phyloP scores from a whole-genome alignment of 2,113 vertebrate species.

The Notechis scutatus region DNA sequence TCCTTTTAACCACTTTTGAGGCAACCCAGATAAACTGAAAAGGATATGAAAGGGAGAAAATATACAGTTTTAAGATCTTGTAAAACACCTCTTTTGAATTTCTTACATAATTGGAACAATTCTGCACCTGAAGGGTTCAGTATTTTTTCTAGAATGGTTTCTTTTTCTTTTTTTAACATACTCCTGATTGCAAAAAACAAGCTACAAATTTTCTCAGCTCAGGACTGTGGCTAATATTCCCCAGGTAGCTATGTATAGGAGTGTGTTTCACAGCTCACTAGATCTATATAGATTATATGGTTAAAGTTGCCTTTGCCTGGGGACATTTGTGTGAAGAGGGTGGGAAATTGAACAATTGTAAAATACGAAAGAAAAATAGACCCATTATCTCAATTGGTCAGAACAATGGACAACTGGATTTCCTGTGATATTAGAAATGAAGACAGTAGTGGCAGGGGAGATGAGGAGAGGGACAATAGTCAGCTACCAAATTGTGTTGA shows the following conservation, averaged over 20 bases:
- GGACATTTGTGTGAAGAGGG: conserved; percentile 3
- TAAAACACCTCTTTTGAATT: neutral
- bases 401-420: conserved; percentile 3
- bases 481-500: neutral
- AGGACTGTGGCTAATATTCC: conserved; percentile 30
- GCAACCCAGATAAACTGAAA: neutral
- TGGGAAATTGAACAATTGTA: conserved; percentile 17
- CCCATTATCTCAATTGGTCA: neutral
- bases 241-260: conserved; percentile 8
- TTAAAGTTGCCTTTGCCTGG: conserved; percentile 1
- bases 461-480: neutral
- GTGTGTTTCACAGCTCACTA: conserved; percentile 32
- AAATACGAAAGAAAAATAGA: conserved; percentile 28
- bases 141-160: conserved; percentile 35
- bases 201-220: conserved; percentile 23
- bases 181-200: conserved; percentile 5
- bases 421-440: neutral
- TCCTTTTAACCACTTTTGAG: neutral
- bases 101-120: neutral
- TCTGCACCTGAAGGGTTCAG: neutral
- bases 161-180: neutral
- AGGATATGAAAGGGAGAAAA: neutral
- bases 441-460: neutral
- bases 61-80: neutral
- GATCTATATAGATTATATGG: conserved; percentile 14